Evolutionary conservation across 2,888 invertebrate genomes (phyloP).

Genomic region (Adelognathus sp.): DNA sequence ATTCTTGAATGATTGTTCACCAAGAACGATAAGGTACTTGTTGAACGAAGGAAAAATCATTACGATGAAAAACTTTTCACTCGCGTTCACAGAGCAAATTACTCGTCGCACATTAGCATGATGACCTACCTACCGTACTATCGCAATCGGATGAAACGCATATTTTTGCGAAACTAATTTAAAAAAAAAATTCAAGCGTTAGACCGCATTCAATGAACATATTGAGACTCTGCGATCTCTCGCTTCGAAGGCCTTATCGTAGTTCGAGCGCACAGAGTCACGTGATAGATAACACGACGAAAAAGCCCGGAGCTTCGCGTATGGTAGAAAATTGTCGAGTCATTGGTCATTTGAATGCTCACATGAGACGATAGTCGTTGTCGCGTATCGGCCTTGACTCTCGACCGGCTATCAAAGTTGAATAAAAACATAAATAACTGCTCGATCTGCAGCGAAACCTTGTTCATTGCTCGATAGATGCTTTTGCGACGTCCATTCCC

Average conservation of each 20-base stretch:
- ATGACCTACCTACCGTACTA: too few relatives aligned
- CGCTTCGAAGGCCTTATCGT: constrained; percentile 22
- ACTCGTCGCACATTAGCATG: too few relatives aligned
- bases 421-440: constrained; percentile 1
- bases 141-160: neutral
- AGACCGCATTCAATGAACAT: constrained; percentile 16
- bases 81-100: too few relatives aligned
- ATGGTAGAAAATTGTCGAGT: constrained; percentile 62
- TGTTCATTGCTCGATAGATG: neutral
- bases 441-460: neutral
- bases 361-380: constrained; percentile 41
- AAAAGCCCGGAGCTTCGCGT: constrained; percentile 36
- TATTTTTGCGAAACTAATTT: neutral
- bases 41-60: too few relatives aligned
- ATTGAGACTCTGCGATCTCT: neutral
- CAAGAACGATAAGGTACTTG: too few relatives aligned
- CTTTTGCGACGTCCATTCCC: neutral
- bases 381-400: constrained; percentile 64
- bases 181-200: neutral
- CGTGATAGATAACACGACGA: constrained; percentile 30
- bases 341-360: constrained; percentile 63
- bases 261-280: constrained; percentile 18
- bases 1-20: too few relatives aligned
- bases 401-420: constrained; percentile 57
- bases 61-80: too few relatives aligned